Conservation (phyloP, 2,888 invertebrate genomes). For the Drosophila testacea region DNA sequence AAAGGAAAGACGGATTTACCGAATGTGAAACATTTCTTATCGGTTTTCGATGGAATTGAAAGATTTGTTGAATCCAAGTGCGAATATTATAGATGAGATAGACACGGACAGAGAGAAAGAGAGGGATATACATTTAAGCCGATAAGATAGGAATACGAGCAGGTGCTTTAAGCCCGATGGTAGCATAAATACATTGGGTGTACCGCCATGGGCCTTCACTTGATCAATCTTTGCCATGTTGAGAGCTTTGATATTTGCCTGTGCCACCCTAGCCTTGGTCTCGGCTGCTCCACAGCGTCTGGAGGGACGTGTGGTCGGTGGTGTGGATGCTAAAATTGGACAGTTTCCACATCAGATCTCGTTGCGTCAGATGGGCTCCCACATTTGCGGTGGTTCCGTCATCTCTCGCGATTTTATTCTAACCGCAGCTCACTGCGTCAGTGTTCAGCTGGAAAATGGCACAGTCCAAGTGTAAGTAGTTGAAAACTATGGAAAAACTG, state of each 20-base stretch:
- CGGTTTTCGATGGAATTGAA: constrained; percentile 7
- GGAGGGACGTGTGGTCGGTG: constrained; percentile 76
- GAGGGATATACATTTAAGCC: background rate
- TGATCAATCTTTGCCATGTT: constrained; percentile 19
- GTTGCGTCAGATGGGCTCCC: constrained; percentile 54
- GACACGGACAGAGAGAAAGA: constrained; percentile 3
- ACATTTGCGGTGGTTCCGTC: constrained; percentile 77
- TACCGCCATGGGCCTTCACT: constrained; percentile 3
- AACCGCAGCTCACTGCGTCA: constrained; percentile 77
- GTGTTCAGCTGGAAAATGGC: constrained; percentile 34
- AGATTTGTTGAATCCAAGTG: background rate
- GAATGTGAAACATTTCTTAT: constrained; percentile 7
- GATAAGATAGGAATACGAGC: constrained; percentile 32
- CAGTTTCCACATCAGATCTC: constrained; percentile 84
- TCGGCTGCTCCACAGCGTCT: constrained; percentile 47
- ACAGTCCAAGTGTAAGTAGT: constrained; percentile 41
- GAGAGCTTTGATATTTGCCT: constrained; percentile 24
- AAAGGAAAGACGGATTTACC: constrained; percentile 10
- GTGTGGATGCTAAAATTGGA: constrained; percentile 71
- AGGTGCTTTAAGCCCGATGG: background rate
- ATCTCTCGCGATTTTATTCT: constrained; percentile 57
- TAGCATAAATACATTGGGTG: constrained; percentile 27
- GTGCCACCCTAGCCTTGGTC: constrained; percentile 13
- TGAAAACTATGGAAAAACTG: background rate
- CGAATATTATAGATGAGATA: constrained; percentile 1